Base-by-base conservation (phyloP, 2,797 vertebrate genomes). In the Chiroxiphia lanceolata region DNA sequence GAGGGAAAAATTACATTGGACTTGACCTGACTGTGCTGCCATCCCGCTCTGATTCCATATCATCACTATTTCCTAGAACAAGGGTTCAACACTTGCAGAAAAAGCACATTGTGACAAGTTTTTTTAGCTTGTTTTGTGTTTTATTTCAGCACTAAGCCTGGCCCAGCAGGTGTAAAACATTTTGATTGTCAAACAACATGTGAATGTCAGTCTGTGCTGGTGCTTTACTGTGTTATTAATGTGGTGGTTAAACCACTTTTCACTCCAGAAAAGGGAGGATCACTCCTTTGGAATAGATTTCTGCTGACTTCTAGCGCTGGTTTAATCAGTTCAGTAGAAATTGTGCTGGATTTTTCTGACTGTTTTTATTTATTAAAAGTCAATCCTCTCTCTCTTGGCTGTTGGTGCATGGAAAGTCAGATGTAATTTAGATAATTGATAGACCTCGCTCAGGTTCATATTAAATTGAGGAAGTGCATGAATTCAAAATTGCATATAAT, bases 111-210 rank as follows among this genome's bases (percentile, higher is more conserved):
- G 71, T 77, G 78, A 33, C 69, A n/a, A 16, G 4, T 20, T 54
- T 83, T 83, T 79, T 51, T 29, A 48, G 64, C n/a, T 87, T 74
- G 42, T 83, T 83, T 94, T 65, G 59, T 92, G 57, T 45, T 85
- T 83, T 59, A 31, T 81, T 78, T 59, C 81, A 69, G 79, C 85
- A 38, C 89, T 33, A 4, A 53, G 79, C 89, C 87, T 45, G 36
- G 59, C 50, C 75, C 57, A 76, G 89, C 84, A 92, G 94, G 89
- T 92, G 83, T 71, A n/a, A 88, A 94, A 44, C 12, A 15, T 53
- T 83, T 29, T 36, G 64, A 19, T 83, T 75, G 83, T 86, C 84
- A 61, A 85, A 75, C 45, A 34, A 44, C 1, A 0, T 60, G 79
- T 61, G 76, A 85, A 42, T 40, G 82, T 83, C 36, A 40, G 45